These are phyloP conservation scores for Adelognathus sp. DNA, from an alignment of 2,888 invertebrate genomes.

Conservation along the genomic window DNA sequence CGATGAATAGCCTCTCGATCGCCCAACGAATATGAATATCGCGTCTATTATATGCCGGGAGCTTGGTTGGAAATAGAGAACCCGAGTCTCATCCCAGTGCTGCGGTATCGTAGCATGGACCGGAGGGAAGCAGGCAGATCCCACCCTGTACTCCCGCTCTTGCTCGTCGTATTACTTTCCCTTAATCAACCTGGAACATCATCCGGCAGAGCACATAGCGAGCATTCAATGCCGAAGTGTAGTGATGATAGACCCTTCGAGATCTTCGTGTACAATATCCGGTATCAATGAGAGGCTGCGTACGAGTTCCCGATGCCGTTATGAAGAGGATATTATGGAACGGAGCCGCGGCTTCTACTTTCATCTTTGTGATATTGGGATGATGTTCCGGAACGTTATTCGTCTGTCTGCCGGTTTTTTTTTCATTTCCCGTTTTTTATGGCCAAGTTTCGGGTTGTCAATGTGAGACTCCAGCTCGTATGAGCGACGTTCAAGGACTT, in stretches of 20 bases:
- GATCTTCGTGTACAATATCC: slow-evolving; percentile 48
- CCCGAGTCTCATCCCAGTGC: slow-evolving; percentile 4
- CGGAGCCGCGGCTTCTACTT: neutral
- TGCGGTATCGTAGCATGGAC: slow-evolving; percentile 25
- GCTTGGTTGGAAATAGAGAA: slow-evolving; percentile 35
- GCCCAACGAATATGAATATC: slow-evolving; percentile 68
- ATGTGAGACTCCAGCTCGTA: too few relatives aligned
- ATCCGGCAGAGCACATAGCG: neutral
- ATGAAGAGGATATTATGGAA: neutral
- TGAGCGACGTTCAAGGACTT: too few relatives aligned
- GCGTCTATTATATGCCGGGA: slow-evolving; percentile 50
- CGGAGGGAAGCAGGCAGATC: neutral
- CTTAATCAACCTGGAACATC: slow-evolving; percentile 61
- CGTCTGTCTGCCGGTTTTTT: too few relatives aligned
- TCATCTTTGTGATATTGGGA: neutral
- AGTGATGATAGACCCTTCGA: slow-evolving; percentile 56
- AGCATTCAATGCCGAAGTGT: slow-evolving; percentile 15
- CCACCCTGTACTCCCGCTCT: neutral
- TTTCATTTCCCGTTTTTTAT: neutral
- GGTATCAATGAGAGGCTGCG: neutral
- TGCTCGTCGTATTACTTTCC: slow-evolving; percentile 60
- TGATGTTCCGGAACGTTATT: too few relatives aligned
- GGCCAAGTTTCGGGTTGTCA: too few relatives aligned
- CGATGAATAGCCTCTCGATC: slow-evolving; percentile 63
- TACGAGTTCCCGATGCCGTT: neutral